A percentile compares a stretch with the other conserved stretches of the same genome.
Conservation (phyloP, 2,888 invertebrate species). For the Drosophila paramelanica region DNA sequence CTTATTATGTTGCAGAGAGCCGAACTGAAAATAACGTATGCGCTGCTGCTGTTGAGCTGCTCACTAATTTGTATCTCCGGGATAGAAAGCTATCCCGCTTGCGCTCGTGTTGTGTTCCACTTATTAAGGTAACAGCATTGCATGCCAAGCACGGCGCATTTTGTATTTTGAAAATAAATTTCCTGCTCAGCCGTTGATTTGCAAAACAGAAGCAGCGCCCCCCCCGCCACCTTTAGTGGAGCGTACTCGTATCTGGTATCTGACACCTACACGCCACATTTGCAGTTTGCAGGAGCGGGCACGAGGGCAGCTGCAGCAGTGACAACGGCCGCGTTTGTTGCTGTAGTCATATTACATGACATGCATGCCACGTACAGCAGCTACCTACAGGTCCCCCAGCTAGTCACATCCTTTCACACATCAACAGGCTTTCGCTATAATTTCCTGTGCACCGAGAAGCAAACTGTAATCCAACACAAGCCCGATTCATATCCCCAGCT, state of each 20-base stretch:
- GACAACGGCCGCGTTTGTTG: slow-evolving; percentile 48
- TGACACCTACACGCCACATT: slow-evolving; percentile 62
- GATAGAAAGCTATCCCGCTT: background rate
- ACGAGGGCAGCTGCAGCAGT: slow-evolving; percentile 1
- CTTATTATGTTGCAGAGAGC: slow-evolving; percentile 42
- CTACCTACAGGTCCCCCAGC: slow-evolving; percentile 34
- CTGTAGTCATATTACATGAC: slow-evolving; percentile 71
- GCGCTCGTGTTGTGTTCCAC: slow-evolving; percentile 32
- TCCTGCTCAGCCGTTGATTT: slow-evolving; percentile 76
- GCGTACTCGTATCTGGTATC: slow-evolving; percentile 48
- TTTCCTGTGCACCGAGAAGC: slow-evolving; percentile 61
- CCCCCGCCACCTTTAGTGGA: background rate
- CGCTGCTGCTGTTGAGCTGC: slow-evolving; percentile 26
- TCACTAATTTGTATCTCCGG: slow-evolving; percentile 58
- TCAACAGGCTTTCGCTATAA: slow-evolving; percentile 75
- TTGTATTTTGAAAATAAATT: slow-evolving; percentile 78
- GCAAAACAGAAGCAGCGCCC: slow-evolving; percentile 36
- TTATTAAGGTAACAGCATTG: slow-evolving; percentile 59
- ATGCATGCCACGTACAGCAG: slow-evolving; percentile 27
- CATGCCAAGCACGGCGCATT: slow-evolving; percentile 46
- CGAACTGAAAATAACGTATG: slow-evolving; percentile 47
- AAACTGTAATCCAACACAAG: slow-evolving; percentile 48
- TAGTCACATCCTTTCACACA: slow-evolving; percentile 66
- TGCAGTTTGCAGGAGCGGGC: slow-evolving; percentile 22
- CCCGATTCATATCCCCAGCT: slow-evolving; percentile 22